Conservation (phyloP, 2,797 vertebrate genomes). For the Pseudomugil gertrudae region DNA sequence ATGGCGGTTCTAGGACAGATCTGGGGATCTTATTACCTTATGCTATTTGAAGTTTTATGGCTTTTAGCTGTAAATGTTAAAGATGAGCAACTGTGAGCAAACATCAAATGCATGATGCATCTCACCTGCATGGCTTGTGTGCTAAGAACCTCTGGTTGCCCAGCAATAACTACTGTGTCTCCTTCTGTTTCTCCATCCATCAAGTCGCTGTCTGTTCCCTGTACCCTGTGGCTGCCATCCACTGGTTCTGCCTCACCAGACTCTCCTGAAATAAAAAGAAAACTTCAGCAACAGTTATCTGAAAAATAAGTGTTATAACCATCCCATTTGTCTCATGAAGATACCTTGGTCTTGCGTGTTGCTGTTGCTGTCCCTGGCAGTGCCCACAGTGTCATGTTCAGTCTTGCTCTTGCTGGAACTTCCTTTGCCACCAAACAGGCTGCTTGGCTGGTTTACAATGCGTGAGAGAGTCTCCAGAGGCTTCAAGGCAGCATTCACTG, state of each 20-base stretch:
- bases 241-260: conserved; percentile 89
- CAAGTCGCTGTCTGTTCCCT: conserved; percentile 89
- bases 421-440: conserved; percentile 93
- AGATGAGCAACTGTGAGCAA: not conserved
- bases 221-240: conserved; percentile 88
- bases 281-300: conserved; percentile 21
- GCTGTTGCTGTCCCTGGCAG: conserved; percentile 88
- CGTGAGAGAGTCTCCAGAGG: conserved; percentile 94
- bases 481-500: conserved; percentile 95
- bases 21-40: not conserved
- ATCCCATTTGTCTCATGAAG: not conserved
- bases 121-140: conserved; percentile 95
- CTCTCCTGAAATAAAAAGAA: conserved; percentile 82
- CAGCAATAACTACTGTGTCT: conserved; percentile 92
- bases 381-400: conserved; percentile 89
- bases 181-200: conserved; percentile 95
- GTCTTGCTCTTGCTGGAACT: conserved; percentile 92
- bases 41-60: not conserved
- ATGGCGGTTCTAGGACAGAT: too few species aligned
- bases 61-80: not conserved
- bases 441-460: conserved; percentile 96
- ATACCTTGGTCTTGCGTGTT: conserved; percentile 91
- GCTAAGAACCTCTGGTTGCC: conserved; percentile 92
- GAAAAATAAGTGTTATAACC: not conserved
- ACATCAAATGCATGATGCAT: not conserved